phyloP scores from a whole-genome alignment of 2,888 invertebrate species.

The Cephus pygmeus region DNA sequence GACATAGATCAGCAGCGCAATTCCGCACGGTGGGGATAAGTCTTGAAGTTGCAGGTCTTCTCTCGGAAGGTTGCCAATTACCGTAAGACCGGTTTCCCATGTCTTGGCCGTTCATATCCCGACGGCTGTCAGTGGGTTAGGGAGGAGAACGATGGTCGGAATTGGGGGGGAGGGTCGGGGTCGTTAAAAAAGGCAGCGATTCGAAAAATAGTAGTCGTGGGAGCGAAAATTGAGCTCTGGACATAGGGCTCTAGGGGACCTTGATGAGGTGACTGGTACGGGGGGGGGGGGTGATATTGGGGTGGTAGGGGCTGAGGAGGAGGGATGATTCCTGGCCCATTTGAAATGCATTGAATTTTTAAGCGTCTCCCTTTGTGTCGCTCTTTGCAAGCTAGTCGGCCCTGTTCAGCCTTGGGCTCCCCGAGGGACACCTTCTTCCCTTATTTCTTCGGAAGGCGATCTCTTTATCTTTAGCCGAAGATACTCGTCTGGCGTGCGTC shows the following conservation, averaged over 20 bases:
- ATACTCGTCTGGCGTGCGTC: too few species aligned
- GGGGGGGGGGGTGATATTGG: too few species aligned
- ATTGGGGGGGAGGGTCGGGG: background rate
- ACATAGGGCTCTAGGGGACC: slow-evolving; percentile 36
- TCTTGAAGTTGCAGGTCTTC: too few species aligned
- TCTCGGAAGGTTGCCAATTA: too few species aligned
- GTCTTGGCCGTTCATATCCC: too few species aligned
- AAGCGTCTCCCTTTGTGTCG: slow-evolving; percentile 54
- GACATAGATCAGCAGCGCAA: too few species aligned
- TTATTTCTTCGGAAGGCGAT: slow-evolving; percentile 16
- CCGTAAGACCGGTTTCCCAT: too few species aligned
- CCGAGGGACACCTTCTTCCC: slow-evolving; percentile 25
- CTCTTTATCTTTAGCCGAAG: too few species aligned
- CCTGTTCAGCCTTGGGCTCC: slow-evolving; percentile 34
- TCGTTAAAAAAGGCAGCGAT: slow-evolving; percentile 8
- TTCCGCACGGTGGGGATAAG: too few species aligned
- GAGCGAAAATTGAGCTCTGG: slow-evolving; percentile 43
- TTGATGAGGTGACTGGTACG: slow-evolving; percentile 4
- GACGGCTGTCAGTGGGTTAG: too few species aligned
- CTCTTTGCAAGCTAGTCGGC: slow-evolving; percentile 33
- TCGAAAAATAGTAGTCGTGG: slow-evolving; percentile 21
- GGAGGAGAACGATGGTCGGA: too few species aligned
- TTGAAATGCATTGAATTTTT: slow-evolving; percentile 66
- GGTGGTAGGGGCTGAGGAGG: background rate
- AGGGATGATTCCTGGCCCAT: slow-evolving; percentile 50